A percentile compares a stretch with the other conserved stretches of the same genome.
These are phyloP conservation scores for Amblyteles armatorius DNA, from an alignment of 2,888 invertebrate genomes.

Conservation along the genomic window DNA sequence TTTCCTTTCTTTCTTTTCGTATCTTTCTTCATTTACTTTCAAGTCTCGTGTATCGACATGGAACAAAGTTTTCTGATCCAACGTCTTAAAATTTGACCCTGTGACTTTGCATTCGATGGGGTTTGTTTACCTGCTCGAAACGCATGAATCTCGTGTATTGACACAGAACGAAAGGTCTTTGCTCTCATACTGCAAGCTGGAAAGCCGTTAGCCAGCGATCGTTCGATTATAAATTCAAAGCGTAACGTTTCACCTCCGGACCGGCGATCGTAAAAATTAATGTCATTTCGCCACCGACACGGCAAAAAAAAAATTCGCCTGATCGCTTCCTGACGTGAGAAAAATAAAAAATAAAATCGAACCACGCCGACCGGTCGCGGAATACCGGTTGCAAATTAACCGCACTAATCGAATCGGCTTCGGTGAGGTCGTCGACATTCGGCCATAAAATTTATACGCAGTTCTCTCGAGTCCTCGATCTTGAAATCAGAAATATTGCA, in stretches of 20 bases:
- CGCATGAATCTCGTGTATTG: no score
- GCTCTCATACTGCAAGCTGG: no score
- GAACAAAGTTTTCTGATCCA: no score
- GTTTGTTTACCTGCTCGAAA: no score
- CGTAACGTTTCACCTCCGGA: not conserved
- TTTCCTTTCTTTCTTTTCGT: not conserved
- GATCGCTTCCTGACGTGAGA: not conserved
- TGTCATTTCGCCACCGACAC: not conserved
- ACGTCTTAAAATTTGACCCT: no score
- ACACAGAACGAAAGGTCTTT: no score
- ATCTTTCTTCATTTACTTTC: not conserved
- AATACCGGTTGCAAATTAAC: not conserved
- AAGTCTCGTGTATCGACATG: not conserved
- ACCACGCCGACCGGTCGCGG: not conserved
- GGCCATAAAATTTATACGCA: conserved; percentile 24
- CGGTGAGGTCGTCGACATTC: conserved; percentile 22
- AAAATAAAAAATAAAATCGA: not conserved
- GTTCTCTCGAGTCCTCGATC: conserved; percentile 25
- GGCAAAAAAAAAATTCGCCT: not conserved
- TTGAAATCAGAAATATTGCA: conserved; percentile 35
- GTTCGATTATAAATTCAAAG: not conserved
- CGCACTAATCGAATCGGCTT: conserved; percentile 28
- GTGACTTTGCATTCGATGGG: no score
- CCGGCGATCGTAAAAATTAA: not conserved
- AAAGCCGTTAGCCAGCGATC: not conserved